Percentiles rank a stretch among this genome's conserved stretches.
Evolutionary conservation across 1,140 invertebrate species (phyloP).

Genomic region (Campoletis sonorensis): DNA sequence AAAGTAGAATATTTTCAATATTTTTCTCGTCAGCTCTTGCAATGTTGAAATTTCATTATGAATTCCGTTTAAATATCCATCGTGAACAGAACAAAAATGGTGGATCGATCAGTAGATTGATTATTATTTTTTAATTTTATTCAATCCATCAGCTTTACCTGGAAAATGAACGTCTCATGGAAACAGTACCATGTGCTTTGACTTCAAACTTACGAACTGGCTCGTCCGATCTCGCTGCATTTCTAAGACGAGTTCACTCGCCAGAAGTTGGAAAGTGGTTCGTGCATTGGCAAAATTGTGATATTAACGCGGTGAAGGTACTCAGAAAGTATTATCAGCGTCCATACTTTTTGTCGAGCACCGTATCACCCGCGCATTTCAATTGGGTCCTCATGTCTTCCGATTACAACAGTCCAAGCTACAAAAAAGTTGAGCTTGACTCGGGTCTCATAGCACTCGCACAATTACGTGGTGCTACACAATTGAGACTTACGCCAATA

Average conservation of each 20-base stretch:
- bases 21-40: too few species aligned
- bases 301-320: conserved; percentile 85
- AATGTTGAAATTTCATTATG: too few species aligned
- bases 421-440: conserved; percentile 84
- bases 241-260: conserved; percentile 81
- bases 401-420: conserved; percentile 84
- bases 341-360: conserved; percentile 86
- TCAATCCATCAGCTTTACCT: conserved; percentile 73
- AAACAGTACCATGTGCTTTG: conserved; percentile 83
- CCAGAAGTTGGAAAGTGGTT: conserved; percentile 86
- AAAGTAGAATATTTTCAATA: too few species aligned
- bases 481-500: conserved; percentile 81
- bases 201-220: conserved; percentile 83
- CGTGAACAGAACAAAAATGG: too few species aligned
- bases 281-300: conserved; percentile 91
- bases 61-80: too few species aligned
- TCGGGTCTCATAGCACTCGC: conserved; percentile 84
- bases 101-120: too few species aligned
- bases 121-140: too few species aligned
- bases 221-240: conserved; percentile 81
- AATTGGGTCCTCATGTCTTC: conserved; percentile 90
- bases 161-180: conserved; percentile 79
- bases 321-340: conserved; percentile 83
- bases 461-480: conserved; percentile 84
- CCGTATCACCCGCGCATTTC: conserved; percentile 85